phyloP scores from a whole-genome alignment of 2,888 invertebrate species.

The Aspidiotus rigidus region DNA sequence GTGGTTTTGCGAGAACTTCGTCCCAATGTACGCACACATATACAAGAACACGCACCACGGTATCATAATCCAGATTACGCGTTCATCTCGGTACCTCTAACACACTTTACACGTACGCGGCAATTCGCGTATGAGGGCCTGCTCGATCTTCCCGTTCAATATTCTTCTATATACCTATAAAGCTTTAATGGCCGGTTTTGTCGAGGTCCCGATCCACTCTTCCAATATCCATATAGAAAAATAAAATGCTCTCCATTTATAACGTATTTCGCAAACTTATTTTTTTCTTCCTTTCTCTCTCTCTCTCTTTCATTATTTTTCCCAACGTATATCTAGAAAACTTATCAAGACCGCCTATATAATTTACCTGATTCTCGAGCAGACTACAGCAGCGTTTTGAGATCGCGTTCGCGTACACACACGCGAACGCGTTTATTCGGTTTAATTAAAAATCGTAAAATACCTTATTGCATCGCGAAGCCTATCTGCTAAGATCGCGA shows the following conservation, averaged over 20 bases:
- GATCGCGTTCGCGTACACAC: background rate
- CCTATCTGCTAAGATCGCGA: background rate
- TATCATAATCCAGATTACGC: conserved; percentile 14
- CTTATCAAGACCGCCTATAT: conserved; percentile 31
- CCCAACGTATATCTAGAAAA: background rate
- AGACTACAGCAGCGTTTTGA: background rate
- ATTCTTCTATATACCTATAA: too few species aligned
- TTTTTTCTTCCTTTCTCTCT: background rate
- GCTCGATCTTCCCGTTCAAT: too few species aligned
- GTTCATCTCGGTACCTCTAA: background rate
- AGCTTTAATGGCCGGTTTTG: too few species aligned
- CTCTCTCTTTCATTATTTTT: background rate
- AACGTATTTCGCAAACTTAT: background rate
- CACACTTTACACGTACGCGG: background rate
- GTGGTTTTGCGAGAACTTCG: conserved; percentile 5
- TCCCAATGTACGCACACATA: background rate
- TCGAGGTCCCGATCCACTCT: too few species aligned
- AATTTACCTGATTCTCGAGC: conserved; percentile 15
- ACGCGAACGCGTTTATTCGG: conserved; percentile 1
- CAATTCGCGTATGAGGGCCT: too few species aligned
- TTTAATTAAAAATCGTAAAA: background rate
- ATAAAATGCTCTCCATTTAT: background rate
- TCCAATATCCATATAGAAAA: background rate
- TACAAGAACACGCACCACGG: background rate
- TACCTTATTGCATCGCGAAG: background rate